These are phyloP conservation scores for Syngnathus scovelli DNA, from an alignment of 2,113 vertebrate species.

Conservation along the genomic window DNA sequence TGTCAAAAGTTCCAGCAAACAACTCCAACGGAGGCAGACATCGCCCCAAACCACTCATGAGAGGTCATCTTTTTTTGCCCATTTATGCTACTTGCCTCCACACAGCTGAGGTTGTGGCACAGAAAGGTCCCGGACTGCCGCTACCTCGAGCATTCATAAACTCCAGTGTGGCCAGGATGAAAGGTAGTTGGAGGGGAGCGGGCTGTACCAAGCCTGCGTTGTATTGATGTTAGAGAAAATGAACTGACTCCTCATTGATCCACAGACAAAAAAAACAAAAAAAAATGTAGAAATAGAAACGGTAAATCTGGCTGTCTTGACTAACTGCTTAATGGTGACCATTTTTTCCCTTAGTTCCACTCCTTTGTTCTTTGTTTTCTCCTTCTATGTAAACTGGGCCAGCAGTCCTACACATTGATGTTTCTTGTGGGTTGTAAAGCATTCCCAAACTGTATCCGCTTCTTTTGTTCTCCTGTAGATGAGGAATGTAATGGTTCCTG, in stretches of 20 bases:
- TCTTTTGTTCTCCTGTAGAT: slow-evolving; percentile 56
- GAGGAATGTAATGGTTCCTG: slow-evolving; percentile 56
- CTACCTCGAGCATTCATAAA: slow-evolving; percentile 41
- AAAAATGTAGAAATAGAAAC: slow-evolving; percentile 70
- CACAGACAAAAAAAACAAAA: slow-evolving; percentile 22
- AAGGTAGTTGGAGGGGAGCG: slow-evolving; percentile 54
- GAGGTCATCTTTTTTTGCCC: slow-evolving; percentile 29
- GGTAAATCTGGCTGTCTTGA: slow-evolving; percentile 68
- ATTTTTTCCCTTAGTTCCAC: slow-evolving; percentile 23
- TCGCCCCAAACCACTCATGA: slow-evolving; percentile 43
- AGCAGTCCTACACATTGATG: slow-evolving; percentile 63
- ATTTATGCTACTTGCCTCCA: slow-evolving; percentile 14
- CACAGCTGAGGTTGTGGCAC: slow-evolving; percentile 29
- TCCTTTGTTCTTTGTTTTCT: slow-evolving; percentile 31
- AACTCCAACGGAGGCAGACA: slow-evolving; percentile 38
- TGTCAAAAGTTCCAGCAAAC: slow-evolving; percentile 33
- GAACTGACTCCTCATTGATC: slow-evolving; percentile 69
- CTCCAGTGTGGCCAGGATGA: slow-evolving; percentile 47
- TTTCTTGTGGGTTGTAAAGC: slow-evolving; percentile 66
- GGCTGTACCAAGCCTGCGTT: slow-evolving; percentile 43
- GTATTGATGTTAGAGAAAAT: slow-evolving; percentile 74
- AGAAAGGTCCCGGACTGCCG: slow-evolving; percentile 38
- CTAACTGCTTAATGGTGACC: slow-evolving; percentile 67
- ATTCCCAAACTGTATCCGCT: slow-evolving; percentile 58
- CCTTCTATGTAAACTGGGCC: slow-evolving; percentile 58